Evolutionary conservation across 2,888 invertebrate species (phyloP).

Genomic region (Bellardia bayeri): DNA sequence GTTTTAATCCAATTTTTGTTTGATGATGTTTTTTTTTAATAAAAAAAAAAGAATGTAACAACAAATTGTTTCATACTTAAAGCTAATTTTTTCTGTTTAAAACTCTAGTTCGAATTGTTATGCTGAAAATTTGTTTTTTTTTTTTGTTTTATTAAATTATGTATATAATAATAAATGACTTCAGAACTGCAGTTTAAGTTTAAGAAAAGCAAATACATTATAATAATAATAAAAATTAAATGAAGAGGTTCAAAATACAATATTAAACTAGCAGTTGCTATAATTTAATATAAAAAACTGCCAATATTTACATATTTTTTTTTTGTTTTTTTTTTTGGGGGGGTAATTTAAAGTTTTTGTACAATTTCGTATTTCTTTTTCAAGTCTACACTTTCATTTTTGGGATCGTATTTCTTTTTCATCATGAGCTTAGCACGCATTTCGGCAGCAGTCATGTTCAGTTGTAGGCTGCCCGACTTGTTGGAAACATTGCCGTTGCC

Average conservation of each 20-base stretch:
- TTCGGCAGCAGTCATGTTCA: constrained; percentile 96
- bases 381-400: constrained; percentile 94
- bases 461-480: constrained; percentile 86
- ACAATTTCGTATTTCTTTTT: constrained; percentile 97
- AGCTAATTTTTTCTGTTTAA: constrained; percentile 37
- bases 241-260: neutral
- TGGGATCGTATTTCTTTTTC: constrained; percentile 95
- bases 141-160: constrained; percentile 11
- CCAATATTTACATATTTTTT: too few species aligned
- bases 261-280: neutral
- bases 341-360: constrained; percentile 90
- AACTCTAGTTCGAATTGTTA: neutral
- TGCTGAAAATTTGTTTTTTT: neutral
- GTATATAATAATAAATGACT: constrained; percentile 60
- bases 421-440: constrained; percentile 93
- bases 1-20: constrained; percentile 8
- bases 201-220: neutral
- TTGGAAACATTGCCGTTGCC: constrained; percentile 62
- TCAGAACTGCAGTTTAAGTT: constrained; percentile 11
- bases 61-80: constrained; percentile 38
- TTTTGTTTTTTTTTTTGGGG: too few species aligned
- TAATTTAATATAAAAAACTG: too few species aligned
- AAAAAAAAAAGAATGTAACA: constrained; percentile 24
- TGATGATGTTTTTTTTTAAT: neutral
- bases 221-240: neutral